Base-by-base conservation (phyloP, 1,140 invertebrate species). In the Heliconius hermathena region DNA sequence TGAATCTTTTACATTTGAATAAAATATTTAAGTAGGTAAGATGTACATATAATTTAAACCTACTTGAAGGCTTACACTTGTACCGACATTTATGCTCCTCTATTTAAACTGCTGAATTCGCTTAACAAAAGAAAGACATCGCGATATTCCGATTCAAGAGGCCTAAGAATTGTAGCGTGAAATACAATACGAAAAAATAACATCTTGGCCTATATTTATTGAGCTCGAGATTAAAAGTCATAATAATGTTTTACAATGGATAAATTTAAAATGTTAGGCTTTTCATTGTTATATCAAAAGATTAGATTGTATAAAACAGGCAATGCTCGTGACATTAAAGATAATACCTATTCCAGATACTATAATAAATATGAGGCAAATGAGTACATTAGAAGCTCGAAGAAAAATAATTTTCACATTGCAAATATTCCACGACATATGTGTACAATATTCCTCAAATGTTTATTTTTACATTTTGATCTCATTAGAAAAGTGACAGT, bases 141-240 rank as follows among this genome's bases (percentile, higher is more conserved):
- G 80, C 71, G 74, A 77, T 81, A 76, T 81, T 79, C 80, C 49
- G 75, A 81, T 83, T 82, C 80, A 72, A 49, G 41, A 83, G 80
- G 52, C 73, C 49, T 76, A 82, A 83, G 77, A 82, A 81, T 81
- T 80, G 78, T 49, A 76, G 71, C 77, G 77, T 71, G 41, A 77
- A 73, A 82, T 77, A 81, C 80, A 81, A 82, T 78, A 81, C 76
- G 77, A 82, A 81, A 82, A 76, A 79, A 83, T 73, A 79, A 70
- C 78, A 79, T 83, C 78, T 81, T 81, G 82, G 77, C 78, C 82
- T 80, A 83, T 81, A 83, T 82, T 82, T 83, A 81, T 82, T 83
- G 78, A 83, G 77, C 77, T 75, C 77, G 75, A 83, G 80, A 83
- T 82, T 83, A 83, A 81, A 80, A 83, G 11, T 66, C 60, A 66